These are phyloP conservation scores for Mycalesis mineus DNA, from an alignment of 2,888 invertebrate species.

Conservation along the genomic window DNA sequence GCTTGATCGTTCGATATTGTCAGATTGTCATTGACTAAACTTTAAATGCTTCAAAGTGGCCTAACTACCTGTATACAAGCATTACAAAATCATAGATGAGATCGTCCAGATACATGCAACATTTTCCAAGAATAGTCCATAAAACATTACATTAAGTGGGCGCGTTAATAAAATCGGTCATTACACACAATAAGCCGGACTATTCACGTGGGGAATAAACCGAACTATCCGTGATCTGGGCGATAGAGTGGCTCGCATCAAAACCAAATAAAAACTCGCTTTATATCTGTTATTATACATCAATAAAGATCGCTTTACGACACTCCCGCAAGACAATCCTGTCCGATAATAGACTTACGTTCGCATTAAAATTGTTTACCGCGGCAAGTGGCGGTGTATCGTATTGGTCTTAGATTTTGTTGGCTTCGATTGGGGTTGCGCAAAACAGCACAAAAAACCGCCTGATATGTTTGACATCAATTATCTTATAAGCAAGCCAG, in stretches of 20 bases:
- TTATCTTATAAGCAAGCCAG: too few relatives aligned
- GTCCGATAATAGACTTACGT: constrained; percentile 54
- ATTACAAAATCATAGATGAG: constrained; percentile 1
- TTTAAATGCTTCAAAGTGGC: neutral
- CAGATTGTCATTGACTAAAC: too few relatives aligned
- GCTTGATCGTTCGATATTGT: too few relatives aligned
- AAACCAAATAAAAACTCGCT: constrained; percentile 62
- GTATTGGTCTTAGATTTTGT: constrained; percentile 5
- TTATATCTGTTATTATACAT: constrained; percentile 65
- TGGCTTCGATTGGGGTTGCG: constrained; percentile 3
- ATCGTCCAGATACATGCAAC: constrained; percentile 13
- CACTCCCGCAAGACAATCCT: constrained; percentile 47
- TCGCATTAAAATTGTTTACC: constrained; percentile 62
- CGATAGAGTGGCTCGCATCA: constrained; percentile 66
- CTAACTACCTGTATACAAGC: neutral
- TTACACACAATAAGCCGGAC: constrained; percentile 33
- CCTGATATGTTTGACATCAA: too few relatives aligned
- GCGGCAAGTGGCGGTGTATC: constrained; percentile 31
- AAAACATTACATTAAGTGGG: constrained; percentile 27
- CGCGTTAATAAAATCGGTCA: constrained; percentile 32
- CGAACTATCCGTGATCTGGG: constrained; percentile 50
- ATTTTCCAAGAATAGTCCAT: constrained; percentile 20
- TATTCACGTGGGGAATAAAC: constrained; percentile 40
- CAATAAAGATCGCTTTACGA: constrained; percentile 60
- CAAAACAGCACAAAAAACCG: neutral